Conservation (phyloP, 2,113 vertebrate species). For the Capricornis sumatraensis region DNA sequence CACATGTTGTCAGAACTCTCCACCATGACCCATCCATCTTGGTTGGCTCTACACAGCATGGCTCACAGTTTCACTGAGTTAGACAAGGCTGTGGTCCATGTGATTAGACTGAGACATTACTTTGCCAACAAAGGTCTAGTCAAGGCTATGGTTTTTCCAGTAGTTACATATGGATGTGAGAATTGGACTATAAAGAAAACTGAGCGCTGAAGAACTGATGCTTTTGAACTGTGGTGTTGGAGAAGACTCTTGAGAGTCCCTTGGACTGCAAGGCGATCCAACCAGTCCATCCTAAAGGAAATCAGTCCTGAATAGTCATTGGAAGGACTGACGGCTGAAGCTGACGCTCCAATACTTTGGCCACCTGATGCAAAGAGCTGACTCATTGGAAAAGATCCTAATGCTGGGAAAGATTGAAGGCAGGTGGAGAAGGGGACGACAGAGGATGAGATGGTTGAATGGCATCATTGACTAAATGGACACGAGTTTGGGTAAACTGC, state of each 20-base stretch:
- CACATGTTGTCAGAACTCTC: background rate
- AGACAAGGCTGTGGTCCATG: background rate
- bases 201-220: background rate
- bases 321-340: background rate
- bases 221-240: background rate
- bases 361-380: background rate
- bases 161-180: background rate
- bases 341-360: background rate
- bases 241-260: background rate
- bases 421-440: background rate
- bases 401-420: background rate
- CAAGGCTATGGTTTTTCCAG: background rate
- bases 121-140: background rate
- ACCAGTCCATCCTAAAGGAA: background rate
- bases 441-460: background rate
- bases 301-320: background rate
- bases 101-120: background rate
- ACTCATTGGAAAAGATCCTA: background rate
- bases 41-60: background rate
- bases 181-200: background rate
- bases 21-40: background rate
- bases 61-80: background rate
- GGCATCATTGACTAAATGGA: background rate
- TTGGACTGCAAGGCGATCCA: background rate
- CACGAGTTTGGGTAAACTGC: background rate